Conservation (phyloP, 2,113 vertebrate species). For the Hystrix cristata region DNA sequence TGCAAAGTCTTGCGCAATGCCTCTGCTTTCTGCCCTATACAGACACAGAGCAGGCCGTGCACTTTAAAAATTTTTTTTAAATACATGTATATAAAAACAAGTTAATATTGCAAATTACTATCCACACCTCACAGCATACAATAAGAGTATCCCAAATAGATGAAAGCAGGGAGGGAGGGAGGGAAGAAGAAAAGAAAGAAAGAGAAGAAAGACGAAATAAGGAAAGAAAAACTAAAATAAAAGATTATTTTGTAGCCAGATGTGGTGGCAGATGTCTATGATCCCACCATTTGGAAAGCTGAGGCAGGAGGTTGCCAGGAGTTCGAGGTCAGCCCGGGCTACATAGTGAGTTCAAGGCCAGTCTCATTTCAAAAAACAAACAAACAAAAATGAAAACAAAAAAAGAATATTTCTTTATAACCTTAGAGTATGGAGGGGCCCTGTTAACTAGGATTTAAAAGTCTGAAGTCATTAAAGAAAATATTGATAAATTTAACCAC, state of each 20-base stretch:
- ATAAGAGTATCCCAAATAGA: neutral
- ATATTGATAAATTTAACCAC: neutral
- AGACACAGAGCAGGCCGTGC: neutral
- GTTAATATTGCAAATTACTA: neutral
- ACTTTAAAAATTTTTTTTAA: neutral
- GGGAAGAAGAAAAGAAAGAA: neutral
- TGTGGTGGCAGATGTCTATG: neutral
- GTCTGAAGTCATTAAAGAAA: constrained; percentile 48
- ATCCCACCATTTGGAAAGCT: neutral
- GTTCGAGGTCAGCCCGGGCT: no score
- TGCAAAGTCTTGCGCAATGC: neutral
- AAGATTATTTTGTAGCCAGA: neutral
- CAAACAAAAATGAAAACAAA: no score
- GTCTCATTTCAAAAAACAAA: neutral
- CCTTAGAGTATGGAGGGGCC: neutral
- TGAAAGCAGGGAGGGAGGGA: neutral
- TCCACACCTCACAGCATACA: neutral
- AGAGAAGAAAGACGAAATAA: neutral
- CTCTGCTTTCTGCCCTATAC: neutral
- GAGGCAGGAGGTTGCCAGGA: neutral
- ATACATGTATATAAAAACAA: neutral
- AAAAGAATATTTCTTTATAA: constrained; percentile 17
- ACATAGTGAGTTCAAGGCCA: no score
- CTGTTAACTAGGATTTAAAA: constrained; percentile 30
- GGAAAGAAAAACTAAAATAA: neutral